Conservation (phyloP, 2,797 vertebrate species). For the Hypotaenidia okinawae region DNA sequence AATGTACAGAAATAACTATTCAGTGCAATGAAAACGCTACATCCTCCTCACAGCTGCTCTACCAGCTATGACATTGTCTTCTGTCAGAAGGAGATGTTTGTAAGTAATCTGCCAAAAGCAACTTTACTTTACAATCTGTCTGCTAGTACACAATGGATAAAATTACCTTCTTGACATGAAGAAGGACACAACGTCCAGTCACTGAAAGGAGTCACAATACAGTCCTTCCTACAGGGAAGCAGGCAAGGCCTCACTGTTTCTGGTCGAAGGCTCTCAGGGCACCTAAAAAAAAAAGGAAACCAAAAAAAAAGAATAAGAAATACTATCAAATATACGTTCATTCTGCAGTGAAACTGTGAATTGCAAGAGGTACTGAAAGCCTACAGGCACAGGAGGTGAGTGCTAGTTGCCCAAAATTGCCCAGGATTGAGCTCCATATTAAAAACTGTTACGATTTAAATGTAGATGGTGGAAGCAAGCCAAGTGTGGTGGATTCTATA, state of each 20-base stretch:
- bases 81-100: not conserved
- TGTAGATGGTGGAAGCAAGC: not conserved
- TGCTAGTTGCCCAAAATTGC: not conserved
- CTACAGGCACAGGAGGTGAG: not conserved
- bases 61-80: not conserved
- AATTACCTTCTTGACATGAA: constrained; percentile 89
- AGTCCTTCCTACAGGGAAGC: constrained; percentile 94
- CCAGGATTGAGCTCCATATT: not conserved
- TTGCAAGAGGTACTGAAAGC: not conserved
- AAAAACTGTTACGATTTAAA: constrained; percentile 15
- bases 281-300: constrained; percentile 81
- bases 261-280: constrained; percentile 93
- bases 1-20: not conserved
- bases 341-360: not conserved
- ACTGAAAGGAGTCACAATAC: constrained; percentile 91
- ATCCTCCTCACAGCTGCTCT: not conserved
- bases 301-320: not conserved
- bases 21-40: not conserved
- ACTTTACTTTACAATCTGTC: not conserved
- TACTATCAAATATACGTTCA: not conserved
- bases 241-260: constrained; percentile 89
- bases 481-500: not conserved
- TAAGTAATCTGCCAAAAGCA: not conserved
- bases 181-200: constrained; percentile 91
- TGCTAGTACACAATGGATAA: not conserved